Evolutionary conservation across 2,797 vertebrate genomes (phyloP).

Genomic region (Liasis olivaceus): DNA sequence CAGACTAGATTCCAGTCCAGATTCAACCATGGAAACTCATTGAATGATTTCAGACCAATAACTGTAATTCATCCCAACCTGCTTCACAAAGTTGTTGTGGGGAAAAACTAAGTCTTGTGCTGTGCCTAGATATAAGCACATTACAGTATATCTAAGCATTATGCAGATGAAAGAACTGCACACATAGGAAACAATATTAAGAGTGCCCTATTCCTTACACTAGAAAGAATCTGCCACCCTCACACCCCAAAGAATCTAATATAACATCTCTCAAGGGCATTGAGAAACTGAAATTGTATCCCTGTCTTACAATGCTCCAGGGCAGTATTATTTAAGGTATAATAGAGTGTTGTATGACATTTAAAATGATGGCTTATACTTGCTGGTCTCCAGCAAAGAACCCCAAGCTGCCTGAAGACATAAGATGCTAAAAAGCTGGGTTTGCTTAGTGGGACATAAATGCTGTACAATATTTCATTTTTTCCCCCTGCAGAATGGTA

Average conservation of each 20-base stretch:
- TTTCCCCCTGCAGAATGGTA: background rate
- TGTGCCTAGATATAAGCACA: background rate
- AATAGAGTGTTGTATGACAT: background rate
- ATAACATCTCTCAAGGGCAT: background rate
- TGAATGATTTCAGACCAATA: background rate
- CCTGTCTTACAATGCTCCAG: background rate
- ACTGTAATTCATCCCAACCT: background rate
- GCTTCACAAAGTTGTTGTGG: background rate
- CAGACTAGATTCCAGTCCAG: background rate
- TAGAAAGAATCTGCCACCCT: background rate
- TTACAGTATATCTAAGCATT: background rate
- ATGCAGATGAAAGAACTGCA: background rate
- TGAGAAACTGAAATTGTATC: background rate
- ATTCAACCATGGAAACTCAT: background rate
- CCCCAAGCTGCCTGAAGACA: background rate
- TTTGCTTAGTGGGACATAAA: background rate
- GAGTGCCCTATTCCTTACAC: background rate
- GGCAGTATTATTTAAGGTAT: background rate
- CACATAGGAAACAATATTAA: background rate
- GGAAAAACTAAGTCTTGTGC: background rate
- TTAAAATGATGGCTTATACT: background rate
- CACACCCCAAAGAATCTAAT: background rate
- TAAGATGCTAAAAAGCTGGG: background rate
- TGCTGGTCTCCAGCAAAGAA: background rate
- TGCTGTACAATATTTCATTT: background rate